Conservation (phyloP, 2,797 vertebrate genomes). For the Toxotes lorentzi region DNA sequence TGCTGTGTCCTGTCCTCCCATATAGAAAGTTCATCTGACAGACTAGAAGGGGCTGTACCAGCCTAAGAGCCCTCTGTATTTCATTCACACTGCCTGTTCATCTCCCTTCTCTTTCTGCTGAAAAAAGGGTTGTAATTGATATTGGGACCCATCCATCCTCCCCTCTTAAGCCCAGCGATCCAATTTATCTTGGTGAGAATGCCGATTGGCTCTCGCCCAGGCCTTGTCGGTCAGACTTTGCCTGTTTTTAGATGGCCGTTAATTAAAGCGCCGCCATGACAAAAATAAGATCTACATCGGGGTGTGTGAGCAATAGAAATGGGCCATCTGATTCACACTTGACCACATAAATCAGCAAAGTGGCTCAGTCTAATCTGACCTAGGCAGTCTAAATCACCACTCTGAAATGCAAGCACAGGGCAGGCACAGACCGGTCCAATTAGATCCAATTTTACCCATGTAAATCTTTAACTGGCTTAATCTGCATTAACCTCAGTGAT, state of each 20-base stretch:
- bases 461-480: conserved; percentile 80
- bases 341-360: conserved; percentile 81
- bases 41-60: conserved; percentile 72
- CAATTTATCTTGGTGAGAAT: conserved; percentile 87
- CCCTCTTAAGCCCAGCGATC: conserved; percentile 83
- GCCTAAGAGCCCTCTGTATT: conserved; percentile 80
- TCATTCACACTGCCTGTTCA: conserved; percentile 81
- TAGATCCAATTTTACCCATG: conserved; percentile 71
- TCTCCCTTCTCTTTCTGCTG: conserved; percentile 75
- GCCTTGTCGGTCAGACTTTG: conserved; percentile 85
- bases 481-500: conserved; percentile 78
- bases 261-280: conserved; percentile 85
- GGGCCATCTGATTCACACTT: conserved; percentile 80
- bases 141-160: conserved; percentile 86
- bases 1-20: conserved; percentile 73
- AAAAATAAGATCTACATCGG: conserved; percentile 83
- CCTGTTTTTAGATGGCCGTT: conserved; percentile 86
- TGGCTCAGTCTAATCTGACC: conserved; percentile 76
- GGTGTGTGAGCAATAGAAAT: conserved; percentile 77
- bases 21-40: conserved; percentile 82
- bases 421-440: conserved; percentile 68
- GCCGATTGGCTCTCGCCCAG: conserved; percentile 82
- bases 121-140: conserved; percentile 87
- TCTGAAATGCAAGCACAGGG: conserved; percentile 64
- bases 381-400: conserved; percentile 73